These are phyloP conservation scores for Corvus hawaiiensis DNA, from an alignment of 2,113 vertebrate species.

Conservation along the genomic window DNA sequence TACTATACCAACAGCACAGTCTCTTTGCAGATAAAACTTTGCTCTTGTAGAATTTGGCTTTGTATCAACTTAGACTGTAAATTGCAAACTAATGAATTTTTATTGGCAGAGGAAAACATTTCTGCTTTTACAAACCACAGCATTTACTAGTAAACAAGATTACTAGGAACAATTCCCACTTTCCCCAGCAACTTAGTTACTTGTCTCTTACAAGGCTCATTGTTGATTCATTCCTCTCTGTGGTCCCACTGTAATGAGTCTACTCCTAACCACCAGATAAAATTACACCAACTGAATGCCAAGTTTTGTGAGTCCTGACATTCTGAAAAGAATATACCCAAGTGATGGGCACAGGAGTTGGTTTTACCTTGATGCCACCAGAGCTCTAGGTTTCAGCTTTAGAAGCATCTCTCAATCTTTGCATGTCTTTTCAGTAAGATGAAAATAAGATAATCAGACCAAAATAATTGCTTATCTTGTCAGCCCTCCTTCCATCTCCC, in stretches of 20 bases:
- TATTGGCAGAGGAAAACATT: conserved; percentile 43
- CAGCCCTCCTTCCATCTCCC: not conserved
- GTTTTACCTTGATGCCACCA: not conserved
- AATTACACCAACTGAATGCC: not conserved
- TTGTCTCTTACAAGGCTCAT: conserved; percentile 16
- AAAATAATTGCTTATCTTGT: not conserved
- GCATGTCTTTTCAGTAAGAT: not conserved
- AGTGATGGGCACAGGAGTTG: not conserved
- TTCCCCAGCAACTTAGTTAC: conserved; percentile 57
- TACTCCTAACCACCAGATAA: not conserved
- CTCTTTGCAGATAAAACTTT: conserved; percentile 48
- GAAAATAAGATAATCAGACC: not conserved
- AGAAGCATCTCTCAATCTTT: not conserved
- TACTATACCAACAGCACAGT: not conserved
- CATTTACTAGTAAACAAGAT: conserved; percentile 56
- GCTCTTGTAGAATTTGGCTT: conserved; percentile 20
- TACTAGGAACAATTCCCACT: conserved; percentile 59
- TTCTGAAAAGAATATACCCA: not conserved
- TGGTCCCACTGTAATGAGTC: not conserved
- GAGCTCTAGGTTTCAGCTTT: not conserved
- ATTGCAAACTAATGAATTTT: conserved; percentile 63
- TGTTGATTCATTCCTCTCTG: conserved; percentile 17
- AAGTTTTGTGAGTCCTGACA: not conserved
- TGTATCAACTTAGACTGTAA: conserved; percentile 40
- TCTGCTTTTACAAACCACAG: conserved; percentile 25